phyloP scores from a whole-genome alignment of 2,888 invertebrate genomes.

The Nemurella pictetii region DNA sequence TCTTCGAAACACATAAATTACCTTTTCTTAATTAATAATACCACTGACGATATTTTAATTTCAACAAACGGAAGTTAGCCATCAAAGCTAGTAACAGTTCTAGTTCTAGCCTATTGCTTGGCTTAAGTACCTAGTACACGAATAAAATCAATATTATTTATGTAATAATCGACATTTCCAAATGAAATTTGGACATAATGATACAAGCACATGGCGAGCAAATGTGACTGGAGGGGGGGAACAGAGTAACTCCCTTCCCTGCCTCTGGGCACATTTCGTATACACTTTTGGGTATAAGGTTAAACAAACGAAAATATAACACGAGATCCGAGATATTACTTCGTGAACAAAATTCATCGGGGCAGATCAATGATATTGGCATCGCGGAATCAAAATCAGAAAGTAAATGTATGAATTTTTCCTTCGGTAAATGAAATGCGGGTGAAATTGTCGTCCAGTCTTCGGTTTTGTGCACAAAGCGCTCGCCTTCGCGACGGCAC shows the following conservation, averaged over 20 bases:
- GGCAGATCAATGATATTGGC: not conserved
- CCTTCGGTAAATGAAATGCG: not conserved
- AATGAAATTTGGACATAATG: not conserved
- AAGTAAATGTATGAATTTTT: not conserved
- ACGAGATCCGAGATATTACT: not conserved
- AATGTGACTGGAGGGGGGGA: not conserved
- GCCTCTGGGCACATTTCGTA: not conserved
- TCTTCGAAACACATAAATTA: not conserved
- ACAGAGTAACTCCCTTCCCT: not conserved
- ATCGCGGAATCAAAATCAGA: not conserved
- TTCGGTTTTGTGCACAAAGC: not conserved
- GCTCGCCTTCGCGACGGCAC: too few relatives aligned
- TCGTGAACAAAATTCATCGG: not conserved
- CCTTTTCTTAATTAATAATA: not conserved
- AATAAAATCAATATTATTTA: not conserved
- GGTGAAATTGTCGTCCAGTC: not conserved
- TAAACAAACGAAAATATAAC: not conserved
- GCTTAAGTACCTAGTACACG: not conserved
- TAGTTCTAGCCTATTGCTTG: not conserved
- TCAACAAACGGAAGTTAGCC: not conserved
- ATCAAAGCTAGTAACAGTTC: not conserved
- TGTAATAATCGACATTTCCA: not conserved
- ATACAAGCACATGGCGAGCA: not conserved
- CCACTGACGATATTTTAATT: not conserved
- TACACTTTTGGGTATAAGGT: not conserved